Evolutionary conservation across 1,140 invertebrate genomes (phyloP).

Genomic region (Heliconius eleuchia): DNA sequence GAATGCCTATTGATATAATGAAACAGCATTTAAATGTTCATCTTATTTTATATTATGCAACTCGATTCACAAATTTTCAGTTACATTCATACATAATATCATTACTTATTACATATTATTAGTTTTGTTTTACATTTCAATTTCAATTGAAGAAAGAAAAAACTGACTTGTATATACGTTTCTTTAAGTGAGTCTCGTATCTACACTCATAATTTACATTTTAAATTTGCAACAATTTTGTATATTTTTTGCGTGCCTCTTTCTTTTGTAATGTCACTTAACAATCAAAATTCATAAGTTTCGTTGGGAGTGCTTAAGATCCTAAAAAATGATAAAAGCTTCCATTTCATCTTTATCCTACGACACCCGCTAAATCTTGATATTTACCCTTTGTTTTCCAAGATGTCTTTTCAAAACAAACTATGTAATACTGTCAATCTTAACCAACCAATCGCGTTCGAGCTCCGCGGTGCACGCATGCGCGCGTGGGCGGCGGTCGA

Average conservation of each 20-base stretch:
- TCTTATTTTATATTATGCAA: neutral
- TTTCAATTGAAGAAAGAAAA: too few relatives aligned
- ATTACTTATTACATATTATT: too few relatives aligned
- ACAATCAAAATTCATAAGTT: neutral
- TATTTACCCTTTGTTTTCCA: constrained; percentile 42
- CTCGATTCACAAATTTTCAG: neutral
- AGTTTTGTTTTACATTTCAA: too few relatives aligned
- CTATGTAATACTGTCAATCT: constrained; percentile 36
- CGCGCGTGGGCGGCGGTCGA: constrained; percentile 73
- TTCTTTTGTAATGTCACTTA: neutral
- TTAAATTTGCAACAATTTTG: neutral
- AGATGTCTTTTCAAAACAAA: constrained; percentile 50
- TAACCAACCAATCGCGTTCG: constrained; percentile 56
- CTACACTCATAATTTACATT: neutral
- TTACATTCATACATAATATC: too few relatives aligned
- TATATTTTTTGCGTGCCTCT: neutral
- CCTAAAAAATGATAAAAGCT: neutral
- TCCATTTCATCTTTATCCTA: neutral
- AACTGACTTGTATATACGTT: too few relatives aligned
- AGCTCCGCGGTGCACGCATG: constrained; percentile 57
- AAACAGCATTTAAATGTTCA: constrained; percentile 18
- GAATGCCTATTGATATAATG: constrained; percentile 12
- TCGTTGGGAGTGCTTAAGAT: neutral
- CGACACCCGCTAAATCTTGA: constrained; percentile 18
- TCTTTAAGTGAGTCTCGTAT: neutral